phyloP scores from a whole-genome alignment of 2,888 invertebrate species.

The Odiellus spinosus region DNA sequence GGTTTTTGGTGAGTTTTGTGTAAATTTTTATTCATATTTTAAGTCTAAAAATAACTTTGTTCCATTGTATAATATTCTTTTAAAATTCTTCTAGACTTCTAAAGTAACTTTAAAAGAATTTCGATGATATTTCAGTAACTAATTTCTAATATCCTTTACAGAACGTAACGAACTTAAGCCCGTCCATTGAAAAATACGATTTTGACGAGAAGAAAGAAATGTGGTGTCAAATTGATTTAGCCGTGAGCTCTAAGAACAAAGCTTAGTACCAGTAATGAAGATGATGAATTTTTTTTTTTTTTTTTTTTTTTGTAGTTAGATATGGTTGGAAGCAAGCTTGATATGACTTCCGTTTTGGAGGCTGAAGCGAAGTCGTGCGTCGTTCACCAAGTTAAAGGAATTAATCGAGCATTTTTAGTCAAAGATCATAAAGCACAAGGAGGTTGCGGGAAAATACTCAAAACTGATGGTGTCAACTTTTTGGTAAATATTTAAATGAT shows the following conservation, averaged over 20 bases:
- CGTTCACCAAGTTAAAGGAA: slow-evolving; percentile 59
- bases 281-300: slow-evolving; percentile 1
- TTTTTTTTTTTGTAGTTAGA: slow-evolving; percentile 34
- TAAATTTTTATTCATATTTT: no score
- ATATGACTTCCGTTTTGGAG: slow-evolving; percentile 29
- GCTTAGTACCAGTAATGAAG: background rate
- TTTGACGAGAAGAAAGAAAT: slow-evolving; percentile 56
- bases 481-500: slow-evolving; percentile 38
- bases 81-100: background rate
- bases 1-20: no score
- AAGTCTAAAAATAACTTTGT: no score
- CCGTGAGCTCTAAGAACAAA: slow-evolving; percentile 42
- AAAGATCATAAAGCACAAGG: slow-evolving; percentile 24
- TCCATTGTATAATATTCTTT: background rate
- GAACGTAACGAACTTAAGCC: slow-evolving; percentile 30
- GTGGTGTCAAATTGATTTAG: slow-evolving; percentile 72
- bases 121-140: slow-evolving; percentile 1
- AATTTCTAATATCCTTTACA: no score
- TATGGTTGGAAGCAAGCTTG: slow-evolving; percentile 38
- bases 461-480: slow-evolving; percentile 92
- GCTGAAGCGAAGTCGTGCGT: slow-evolving; percentile 53
- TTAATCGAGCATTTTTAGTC: slow-evolving; percentile 69
- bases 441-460: slow-evolving; percentile 43
- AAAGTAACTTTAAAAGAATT: background rate
- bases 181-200: slow-evolving; percentile 44